Evolutionary conservation across 2,888 invertebrate species (phyloP).

Genomic region (Callosobruchus maculatus): DNA sequence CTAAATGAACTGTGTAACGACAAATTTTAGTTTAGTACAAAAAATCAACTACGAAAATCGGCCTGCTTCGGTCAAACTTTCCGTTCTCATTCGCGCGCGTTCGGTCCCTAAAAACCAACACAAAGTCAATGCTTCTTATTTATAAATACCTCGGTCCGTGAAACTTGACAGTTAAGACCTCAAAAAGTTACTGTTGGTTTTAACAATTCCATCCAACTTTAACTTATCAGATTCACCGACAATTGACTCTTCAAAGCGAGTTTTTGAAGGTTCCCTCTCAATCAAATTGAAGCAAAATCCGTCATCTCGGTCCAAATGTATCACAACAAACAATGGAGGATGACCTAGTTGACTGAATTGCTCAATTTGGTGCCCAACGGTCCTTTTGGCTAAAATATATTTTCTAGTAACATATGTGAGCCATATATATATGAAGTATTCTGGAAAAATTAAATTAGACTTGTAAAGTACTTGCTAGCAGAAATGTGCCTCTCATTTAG

Average conservation of each 20-base stretch:
- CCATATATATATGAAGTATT: too few relatives aligned
- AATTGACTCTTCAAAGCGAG: background rate
- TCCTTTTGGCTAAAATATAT: too few relatives aligned
- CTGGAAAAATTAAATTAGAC: too few relatives aligned
- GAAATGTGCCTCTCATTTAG: too few relatives aligned
- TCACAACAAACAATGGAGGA: background rate
- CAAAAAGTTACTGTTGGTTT: constrained; percentile 52
- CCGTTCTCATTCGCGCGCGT: background rate
- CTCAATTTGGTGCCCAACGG: background rate
- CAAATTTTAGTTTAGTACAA: background rate
- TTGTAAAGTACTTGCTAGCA: too few relatives aligned
- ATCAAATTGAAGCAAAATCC: background rate
- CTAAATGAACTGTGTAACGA: background rate
- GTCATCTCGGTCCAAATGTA: background rate
- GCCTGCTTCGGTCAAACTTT: background rate
- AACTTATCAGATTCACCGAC: constrained; percentile 21
- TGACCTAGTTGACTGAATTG: background rate
- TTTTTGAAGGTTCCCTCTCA: background rate
- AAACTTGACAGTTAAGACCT: constrained; percentile 47
- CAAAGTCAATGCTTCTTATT: constrained; percentile 27
- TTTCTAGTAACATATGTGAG: too few relatives aligned
- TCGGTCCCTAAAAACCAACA: background rate
- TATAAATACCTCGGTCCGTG: constrained; percentile 35
- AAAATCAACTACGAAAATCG: background rate
- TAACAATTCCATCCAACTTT: constrained; percentile 47